Evolutionary conservation across 2,888 invertebrate genomes (phyloP), one percentile per base, ranked within the genome.

Genomic region (Sphaeridia pumilis): DNA sequence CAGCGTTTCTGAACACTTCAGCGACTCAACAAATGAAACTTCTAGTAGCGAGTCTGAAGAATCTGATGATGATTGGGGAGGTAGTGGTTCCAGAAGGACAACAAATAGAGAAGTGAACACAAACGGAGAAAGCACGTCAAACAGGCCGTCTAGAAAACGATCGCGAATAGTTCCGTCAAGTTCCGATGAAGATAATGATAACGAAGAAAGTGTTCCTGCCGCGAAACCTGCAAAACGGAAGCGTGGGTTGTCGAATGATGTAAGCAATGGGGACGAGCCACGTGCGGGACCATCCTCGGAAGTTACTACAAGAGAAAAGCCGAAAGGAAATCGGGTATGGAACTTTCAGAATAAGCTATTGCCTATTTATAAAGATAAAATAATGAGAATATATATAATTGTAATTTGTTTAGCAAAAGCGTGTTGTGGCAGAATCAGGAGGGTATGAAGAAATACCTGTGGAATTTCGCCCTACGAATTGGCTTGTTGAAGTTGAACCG

Each of bases 401-500:
- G 12, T 36, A n/a, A 27, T 36, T 52, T 46, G 34, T 53, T 22
- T 53, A 57, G 44, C 48, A 69, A 68, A 69, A 69, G 59, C 61
- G 62, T 26, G 44, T 58, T 22, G 52, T 59, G 2, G 60, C 58
- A 24, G 54, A 56, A 22, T 55, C 47, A 22, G 57, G 60, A 27
- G 66, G 63, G 3, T 61, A 69, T 3, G 70, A 68, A 38, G 79
- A 82, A 71, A 78, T 87, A 63, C 83, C 85, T 14, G 87, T 87
- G 70, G 73, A 76, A 57, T 88, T 78, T 73, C 80, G 85, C 49
- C 88, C 89, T 21, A 84, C 89, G 31, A 89, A 93, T 70, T 97
- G 95, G 95, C 77, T 97, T 52, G 87, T 88, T 0, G 87, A 88
- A 67, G 84, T 87, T 28, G 78, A 84, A 63, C 94, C 94, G 0